These are phyloP conservation scores for Bos javanicus DNA, from an alignment of 2,113 vertebrate genomes.

Conservation along the genomic window DNA sequence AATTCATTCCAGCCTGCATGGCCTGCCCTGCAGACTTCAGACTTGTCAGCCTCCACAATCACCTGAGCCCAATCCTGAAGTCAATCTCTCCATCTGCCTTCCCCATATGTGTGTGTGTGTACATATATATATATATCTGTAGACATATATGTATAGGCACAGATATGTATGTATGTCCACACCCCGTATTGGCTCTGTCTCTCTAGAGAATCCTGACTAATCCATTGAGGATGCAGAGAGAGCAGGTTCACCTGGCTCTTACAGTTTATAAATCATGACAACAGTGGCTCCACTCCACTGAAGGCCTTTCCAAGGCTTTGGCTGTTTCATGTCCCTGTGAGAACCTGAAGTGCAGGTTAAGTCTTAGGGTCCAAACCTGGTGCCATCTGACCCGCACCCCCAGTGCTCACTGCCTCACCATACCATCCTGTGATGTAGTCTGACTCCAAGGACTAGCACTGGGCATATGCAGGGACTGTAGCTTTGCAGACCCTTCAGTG, in stretches of 20 bases:
- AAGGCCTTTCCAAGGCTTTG: not conserved
- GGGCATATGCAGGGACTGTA: accelerated
- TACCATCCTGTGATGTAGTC: not conserved
- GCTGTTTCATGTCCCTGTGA: not conserved
- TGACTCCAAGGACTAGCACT: too few relatives aligned
- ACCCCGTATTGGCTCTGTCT: not conserved
- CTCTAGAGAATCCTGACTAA: not conserved
- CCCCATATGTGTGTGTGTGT: not conserved
- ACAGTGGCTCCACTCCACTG: not conserved
- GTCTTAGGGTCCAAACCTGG: too few relatives aligned
- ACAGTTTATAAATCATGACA: too few relatives aligned
- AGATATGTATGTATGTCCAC: not conserved
- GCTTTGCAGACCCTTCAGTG: not conserved
- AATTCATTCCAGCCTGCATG: not conserved
- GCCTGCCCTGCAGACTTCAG: not conserved
- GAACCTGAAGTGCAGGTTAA: not conserved
- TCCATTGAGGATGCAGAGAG: not conserved
- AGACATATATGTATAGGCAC: not conserved
- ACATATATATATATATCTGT: not conserved
- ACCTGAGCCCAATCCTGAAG: not conserved
- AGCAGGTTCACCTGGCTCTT: not conserved
- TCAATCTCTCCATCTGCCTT: not conserved
- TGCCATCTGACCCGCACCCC: not conserved
- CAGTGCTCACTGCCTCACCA: not conserved
- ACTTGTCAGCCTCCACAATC: not conserved